These are phyloP conservation scores for Sebastes itinus DNA, from an alignment of 2,797 vertebrate genomes.

Conservation along the genomic window DNA sequence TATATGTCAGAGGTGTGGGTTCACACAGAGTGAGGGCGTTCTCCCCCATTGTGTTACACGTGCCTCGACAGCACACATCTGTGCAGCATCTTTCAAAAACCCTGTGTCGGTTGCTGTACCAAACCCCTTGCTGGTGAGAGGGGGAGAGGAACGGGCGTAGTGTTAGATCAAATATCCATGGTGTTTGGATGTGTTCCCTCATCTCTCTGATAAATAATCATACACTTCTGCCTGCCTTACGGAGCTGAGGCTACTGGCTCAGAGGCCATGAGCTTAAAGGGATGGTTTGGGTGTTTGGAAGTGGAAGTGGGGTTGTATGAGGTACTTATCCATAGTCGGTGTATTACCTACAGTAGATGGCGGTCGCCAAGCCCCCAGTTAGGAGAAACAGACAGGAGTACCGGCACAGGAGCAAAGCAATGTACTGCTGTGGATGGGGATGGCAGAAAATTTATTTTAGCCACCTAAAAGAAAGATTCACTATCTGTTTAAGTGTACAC, in stretches of 20 bases:
- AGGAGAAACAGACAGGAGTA: neutral
- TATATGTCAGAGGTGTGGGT: neutral
- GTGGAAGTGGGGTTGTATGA: neutral
- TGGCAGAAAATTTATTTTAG: no score
- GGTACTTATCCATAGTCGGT: neutral
- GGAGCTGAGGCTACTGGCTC: constrained; percentile 17
- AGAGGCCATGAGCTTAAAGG: constrained; percentile 11
- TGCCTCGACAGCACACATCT: constrained; percentile 4
- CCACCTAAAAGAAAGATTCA: neutral
- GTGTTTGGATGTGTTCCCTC: constrained; percentile 49
- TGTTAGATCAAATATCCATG: constrained; percentile 68
- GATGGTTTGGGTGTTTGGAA: neutral
- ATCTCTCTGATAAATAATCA: constrained; percentile 60
- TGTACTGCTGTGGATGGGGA: neutral
- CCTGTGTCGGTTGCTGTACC: neutral
- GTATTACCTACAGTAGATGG: neutral
- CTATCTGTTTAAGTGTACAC: neutral
- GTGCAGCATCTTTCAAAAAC: constrained; percentile 1
- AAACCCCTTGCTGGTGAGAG: constrained; percentile 25
- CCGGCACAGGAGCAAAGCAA: neutral
- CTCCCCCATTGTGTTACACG: neutral
- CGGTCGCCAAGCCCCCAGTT: neutral
- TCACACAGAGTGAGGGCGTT: neutral
- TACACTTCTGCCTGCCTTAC: constrained; percentile 15
- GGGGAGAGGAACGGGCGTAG: constrained; percentile 19